Percentiles rank a stretch among this genome's conserved stretches.
Conservation (phyloP, 2,113 vertebrate genomes). For the Azemiops feae region DNA sequence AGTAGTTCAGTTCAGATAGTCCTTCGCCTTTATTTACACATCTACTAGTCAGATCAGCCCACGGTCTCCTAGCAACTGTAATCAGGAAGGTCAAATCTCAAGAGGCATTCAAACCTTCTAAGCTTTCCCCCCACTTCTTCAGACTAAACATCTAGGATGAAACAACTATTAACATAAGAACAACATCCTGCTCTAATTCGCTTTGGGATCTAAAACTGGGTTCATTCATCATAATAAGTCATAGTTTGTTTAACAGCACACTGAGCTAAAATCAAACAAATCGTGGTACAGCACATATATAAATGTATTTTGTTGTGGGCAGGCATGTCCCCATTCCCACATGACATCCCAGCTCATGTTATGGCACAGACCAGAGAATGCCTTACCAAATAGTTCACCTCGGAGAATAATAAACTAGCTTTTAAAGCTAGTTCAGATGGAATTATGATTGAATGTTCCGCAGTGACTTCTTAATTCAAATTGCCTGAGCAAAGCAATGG, state of each 20-base stretch:
- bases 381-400: neutral
- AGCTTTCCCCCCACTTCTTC: neutral
- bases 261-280: neutral
- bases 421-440: neutral
- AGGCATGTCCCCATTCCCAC: too few species aligned
- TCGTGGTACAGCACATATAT: neutral
- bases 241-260: neutral
- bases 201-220: neutral
- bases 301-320: neutral
- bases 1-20: neutral
- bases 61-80: neutral
- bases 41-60: too few species aligned
- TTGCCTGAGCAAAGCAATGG: neutral
- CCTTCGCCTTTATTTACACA: neutral
- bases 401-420: neutral
- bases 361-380: neutral
- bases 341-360: neutral
- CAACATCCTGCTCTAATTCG: neutral
- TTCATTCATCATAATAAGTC: neutral
- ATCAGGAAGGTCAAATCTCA: neutral
- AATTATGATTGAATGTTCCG: neutral
- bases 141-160: neutral
- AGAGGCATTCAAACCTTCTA: neutral
- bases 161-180: neutral
- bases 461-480: neutral